Conservation (phyloP, 2,113 vertebrate genomes). For the Vidua macroura region DNA sequence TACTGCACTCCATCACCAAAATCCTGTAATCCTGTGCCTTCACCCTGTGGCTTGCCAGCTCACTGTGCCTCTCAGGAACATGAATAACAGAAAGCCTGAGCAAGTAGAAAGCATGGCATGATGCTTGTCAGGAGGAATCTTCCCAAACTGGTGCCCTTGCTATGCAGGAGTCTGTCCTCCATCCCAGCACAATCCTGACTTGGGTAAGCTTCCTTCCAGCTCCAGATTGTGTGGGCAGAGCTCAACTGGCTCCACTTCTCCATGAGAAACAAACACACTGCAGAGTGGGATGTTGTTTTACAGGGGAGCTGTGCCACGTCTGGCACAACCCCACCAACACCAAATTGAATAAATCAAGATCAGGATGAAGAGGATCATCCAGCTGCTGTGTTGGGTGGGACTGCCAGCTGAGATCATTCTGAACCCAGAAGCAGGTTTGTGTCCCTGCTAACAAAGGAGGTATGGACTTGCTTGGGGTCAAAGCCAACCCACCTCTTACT, state of each 20-base stretch:
- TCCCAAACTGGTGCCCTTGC: neutral
- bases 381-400: neutral
- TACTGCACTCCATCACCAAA: neutral
- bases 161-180: neutral
- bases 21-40: neutral
- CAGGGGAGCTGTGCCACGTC: neutral
- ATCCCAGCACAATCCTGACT: neutral
- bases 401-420: conserved; percentile 26
- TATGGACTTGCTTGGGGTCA: neutral
- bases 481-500: neutral
- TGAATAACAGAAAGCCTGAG: neutral
- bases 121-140: neutral
- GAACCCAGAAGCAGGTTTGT: neutral
- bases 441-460: neutral
- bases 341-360: neutral
- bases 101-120: neutral
- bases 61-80: neutral
- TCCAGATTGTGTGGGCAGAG: neutral
- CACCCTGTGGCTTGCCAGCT: neutral
- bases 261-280: neutral
- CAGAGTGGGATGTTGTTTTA: neutral
- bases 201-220: neutral
- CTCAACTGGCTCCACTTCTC: neutral
- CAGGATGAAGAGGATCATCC: neutral
- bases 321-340: neutral